phyloP scores from a whole-genome alignment of 2,888 invertebrate genomes.

The Byasa hedistus region DNA sequence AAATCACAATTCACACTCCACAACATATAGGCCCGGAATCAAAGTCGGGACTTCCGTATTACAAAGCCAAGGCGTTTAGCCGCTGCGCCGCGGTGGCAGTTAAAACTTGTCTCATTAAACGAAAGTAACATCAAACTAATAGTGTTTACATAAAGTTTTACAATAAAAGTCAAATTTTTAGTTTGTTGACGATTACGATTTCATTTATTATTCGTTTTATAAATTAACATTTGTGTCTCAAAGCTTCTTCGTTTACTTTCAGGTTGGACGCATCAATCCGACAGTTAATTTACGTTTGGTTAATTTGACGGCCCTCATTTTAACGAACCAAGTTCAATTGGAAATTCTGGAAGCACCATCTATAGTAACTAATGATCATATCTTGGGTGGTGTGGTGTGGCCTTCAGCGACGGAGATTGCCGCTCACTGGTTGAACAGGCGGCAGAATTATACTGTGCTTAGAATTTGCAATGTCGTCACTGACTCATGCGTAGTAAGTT shows the following conservation, averaged over 20 bases:
- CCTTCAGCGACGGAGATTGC: constrained; percentile 82
- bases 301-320: constrained; percentile 62
- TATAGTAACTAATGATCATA: constrained; percentile 80
- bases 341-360: constrained; percentile 66
- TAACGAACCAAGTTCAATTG: constrained; percentile 44
- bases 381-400: constrained; percentile 88
- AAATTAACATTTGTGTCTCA: no score
- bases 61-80: no score
- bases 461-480: constrained; percentile 77
- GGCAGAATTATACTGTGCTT: constrained; percentile 87
- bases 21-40: no score
- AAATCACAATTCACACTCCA: no score
- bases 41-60: no score
- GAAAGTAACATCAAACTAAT: no score
- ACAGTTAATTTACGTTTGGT: constrained; percentile 83
- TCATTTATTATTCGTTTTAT: no score
- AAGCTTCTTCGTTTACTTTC: constrained; percentile 1
- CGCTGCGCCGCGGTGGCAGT: no score
- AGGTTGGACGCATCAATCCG: constrained; percentile 88
- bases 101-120: no score
- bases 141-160: no score
- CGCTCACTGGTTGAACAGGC: constrained; percentile 90
- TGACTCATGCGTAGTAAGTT: constrained; percentile 52
- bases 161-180: no score
- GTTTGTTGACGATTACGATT: no score